Percentiles rank a stretch among this genome's conserved stretches.
phyloP scores from a whole-genome alignment of 1,140 invertebrate species.

The Tenebrio molitor region DNA sequence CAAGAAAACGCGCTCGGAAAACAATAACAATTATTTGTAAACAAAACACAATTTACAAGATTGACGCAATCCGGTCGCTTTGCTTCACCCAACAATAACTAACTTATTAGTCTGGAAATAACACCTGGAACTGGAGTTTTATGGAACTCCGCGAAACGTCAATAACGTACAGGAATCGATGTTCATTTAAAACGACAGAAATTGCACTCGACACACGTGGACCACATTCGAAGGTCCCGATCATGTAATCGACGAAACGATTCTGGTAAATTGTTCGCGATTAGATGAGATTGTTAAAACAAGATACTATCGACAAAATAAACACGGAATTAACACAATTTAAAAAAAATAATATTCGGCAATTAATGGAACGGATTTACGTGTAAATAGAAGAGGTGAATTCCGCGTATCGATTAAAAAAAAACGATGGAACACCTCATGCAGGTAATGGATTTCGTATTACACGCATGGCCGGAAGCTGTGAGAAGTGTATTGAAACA shows the following conservation, averaged over 20 bases:
- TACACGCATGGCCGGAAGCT: conserved; percentile 22
- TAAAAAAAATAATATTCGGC: neutral
- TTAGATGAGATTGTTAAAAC: no score
- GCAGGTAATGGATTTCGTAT: conserved; percentile 21
- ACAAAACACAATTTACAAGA: conserved; percentile 17
- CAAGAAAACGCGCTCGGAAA: no score
- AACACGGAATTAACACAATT: neutral
- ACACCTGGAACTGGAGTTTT: neutral
- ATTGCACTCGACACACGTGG: conserved; percentile 28
- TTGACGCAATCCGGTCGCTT: neutral
- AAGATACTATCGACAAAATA: no score
- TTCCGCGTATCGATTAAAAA: no score
- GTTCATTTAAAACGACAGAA: neutral
- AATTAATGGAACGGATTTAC: no score
- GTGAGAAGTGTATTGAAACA: neutral
- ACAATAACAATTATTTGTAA: conserved; percentile 21
- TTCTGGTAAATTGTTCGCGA: no score
- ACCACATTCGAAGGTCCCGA: neutral
- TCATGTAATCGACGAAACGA: neutral
- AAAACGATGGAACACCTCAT: conserved; percentile 1
- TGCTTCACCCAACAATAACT: no score
- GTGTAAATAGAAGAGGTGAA: no score
- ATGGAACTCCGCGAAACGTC: neutral
- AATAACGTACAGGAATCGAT: neutral
- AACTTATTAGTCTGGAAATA: conserved; percentile 2